Base-by-base conservation (phyloP, 2,797 vertebrate genomes). In the Acrossocheilus fasciatus region DNA sequence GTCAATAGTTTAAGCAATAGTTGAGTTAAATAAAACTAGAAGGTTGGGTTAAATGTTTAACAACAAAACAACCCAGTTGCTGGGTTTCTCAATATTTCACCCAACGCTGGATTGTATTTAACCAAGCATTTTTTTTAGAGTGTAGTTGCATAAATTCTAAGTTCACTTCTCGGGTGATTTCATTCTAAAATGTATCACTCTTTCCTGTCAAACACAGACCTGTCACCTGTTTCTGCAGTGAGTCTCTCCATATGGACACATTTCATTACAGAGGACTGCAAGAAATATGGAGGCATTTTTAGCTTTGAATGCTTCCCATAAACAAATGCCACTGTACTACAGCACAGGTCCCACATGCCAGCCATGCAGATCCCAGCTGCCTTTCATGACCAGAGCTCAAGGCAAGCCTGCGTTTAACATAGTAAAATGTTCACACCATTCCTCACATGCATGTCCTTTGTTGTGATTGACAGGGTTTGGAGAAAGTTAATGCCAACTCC, bases 251-350 rank as follows among this genome's bases (percentile, higher is more conserved):
- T 88, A 75, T 89, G 89, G 89, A 91, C 54, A 70, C 62, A 84
- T 83, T 92, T 93, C 83, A 92, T 92, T 89, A 88, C 81, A 41
- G 59, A 47, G 73, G 17, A 79, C 41, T 88, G 41, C 36, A 84
- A 89, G 34, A 87, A 83, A 77, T 81, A 84, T 84, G 26, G 64
- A 87, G 88, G 86, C 79, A 91, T 92, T 87, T 90, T 81, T 82
- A 83, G 72, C 83, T 59, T 62, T 88, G 88, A 83, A 76, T 88
- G 91, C 90, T 76, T 86, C 82, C 85, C 90, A 90, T 87, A 86
- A 87, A 84, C 59, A 90, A 72, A 83, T 74, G 69, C 85, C 78
- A 69, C 82, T 89, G 87, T 91, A 92, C 69, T 82, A 83, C 62
- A 80, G 85, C 59, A 45, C 90, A 86, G 85, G 73, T 76, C 72